Base-by-base conservation (phyloP, 37 sponge, comb jelly and placozoan genomes). In the Aplysina aerophoba region DNA sequence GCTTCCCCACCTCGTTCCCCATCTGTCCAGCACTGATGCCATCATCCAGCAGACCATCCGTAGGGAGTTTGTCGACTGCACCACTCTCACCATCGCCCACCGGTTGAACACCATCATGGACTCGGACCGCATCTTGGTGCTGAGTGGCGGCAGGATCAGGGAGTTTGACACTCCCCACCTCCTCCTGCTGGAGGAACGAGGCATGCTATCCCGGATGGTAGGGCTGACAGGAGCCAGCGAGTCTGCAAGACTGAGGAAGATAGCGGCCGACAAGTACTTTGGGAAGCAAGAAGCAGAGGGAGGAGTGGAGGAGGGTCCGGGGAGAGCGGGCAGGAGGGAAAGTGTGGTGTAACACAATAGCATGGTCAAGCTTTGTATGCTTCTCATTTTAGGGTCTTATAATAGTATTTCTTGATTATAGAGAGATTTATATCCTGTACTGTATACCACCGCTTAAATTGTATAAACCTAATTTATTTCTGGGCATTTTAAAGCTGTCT, bases 41-140 rank as follows among this genome's bases (percentile, higher is more conserved):
- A 87, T 93, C 50, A 95, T 97, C 19, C 98, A 97, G 82, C 57
- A 79, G 65, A 85, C 88, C 16, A 87, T 97, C 11, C 81, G 93
- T 3, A 86, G 87, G 27, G 67, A 85, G 82, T 97, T 97, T 72
- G 35, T 63, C 15, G 88, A 93, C 38, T 91, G 96, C 36, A 97
- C 98, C 5, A 86, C 95, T 8, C 79, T 97, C 16, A 93, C 95
- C 40, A 93, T 97, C 55, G 97, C 97, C 41, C 97, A 97, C 64
- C 91, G 97, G 15, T 81, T 97, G n/a, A 88, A 97, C 81, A 97
- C 97, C 27, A 91, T 97, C 54, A 97, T 97, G 90, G 97, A 97
- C 44, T 89, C 85, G 40, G 91, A 92, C 63, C 88, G 86, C 44
- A 85, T 96, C 59, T 66, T 96, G 92, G 96, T 96, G 19, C n/a